Conservation (phyloP, 2,888 invertebrate genomes). For the Lasioglossum leucozonium region DNA sequence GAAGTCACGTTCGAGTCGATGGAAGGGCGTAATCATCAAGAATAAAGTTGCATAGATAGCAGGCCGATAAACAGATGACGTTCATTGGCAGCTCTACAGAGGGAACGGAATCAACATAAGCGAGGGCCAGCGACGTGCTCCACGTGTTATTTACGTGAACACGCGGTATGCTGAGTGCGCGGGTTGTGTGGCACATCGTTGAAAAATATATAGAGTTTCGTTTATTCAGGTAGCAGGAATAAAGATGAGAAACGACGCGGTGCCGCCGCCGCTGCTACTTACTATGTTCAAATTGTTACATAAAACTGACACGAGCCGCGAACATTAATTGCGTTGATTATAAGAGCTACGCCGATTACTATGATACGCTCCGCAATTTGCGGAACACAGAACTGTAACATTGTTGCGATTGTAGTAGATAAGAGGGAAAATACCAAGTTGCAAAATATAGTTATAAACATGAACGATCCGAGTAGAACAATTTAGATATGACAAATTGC, state of each 20-base stretch:
- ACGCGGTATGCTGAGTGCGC: not conserved
- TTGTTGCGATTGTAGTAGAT: not conserved
- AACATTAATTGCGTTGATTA: not conserved
- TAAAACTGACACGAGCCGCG: not conserved
- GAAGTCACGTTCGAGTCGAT: not conserved
- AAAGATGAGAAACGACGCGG: not conserved
- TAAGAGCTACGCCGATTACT: not conserved
- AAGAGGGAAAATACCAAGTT: too few species aligned
- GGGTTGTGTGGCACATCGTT: not conserved
- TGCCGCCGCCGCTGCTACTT: not conserved
- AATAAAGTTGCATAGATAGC: not conserved
- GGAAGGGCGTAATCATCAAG: not conserved
- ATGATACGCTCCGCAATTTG: not conserved
- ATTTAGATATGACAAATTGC: not conserved
- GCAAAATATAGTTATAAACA: not conserved
- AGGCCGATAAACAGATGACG: conserved; percentile 21
- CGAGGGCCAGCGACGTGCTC: not conserved
- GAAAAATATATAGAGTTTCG: not conserved
- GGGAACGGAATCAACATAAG: not conserved
- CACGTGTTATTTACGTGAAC: not conserved
- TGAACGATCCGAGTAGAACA: not conserved
- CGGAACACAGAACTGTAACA: not conserved
- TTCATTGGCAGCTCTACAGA: not conserved
- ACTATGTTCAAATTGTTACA: not conserved
- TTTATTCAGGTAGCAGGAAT: conserved; percentile 28